Base-by-base conservation (phyloP, 2,888 invertebrate genomes). In the Stenurella melanura region DNA sequence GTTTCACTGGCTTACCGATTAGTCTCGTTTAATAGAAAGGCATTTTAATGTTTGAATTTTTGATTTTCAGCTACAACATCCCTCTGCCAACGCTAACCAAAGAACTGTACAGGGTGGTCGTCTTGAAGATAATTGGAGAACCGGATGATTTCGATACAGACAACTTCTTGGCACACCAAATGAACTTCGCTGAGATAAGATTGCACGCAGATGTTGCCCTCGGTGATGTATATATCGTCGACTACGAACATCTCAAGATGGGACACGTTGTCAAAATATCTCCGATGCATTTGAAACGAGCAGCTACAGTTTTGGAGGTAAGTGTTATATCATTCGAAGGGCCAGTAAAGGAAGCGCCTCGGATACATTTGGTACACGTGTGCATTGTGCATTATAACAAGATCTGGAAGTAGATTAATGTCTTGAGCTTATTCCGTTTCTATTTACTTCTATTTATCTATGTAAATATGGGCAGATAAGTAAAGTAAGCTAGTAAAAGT, bases 101-200 rank as follows among this genome's bases (percentile, higher is more conserved):
- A 0, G 91, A 91, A 57, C 86, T 87, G n/a, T 87, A 90, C 12
- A 87, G 91, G 66, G 88, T 91, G 0, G 88, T 89, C 87, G 83
- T 91, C 1, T 89, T 90, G 0, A 87, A 91, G 78, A 79, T 91
- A 0, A 70, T 50, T 10, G 80, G 78, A 11, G 73, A 66, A 3
- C 78, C 75, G 15, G 76, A 75, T 63, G 83, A 84, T 4, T 89
- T 90, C 71, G 86, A 86, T 0, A 79, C 85, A 0, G 89, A 90
- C 76, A 79, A 84, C 1, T 81, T 90, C 4, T 86, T 90, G 38
- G 87, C 87, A 17, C 89, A 90, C 66, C 86, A 89, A 10, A 87
- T 90, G 56, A 89, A 90, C 87, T 89, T 90, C 83, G 88, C 86
- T 1, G 91, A 91, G 64, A 84, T 91, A 54, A 87, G 90, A 75